Evolutionary conservation across 2,888 invertebrate species (phyloP).

Genomic region (Cataglyphis livida): DNA sequence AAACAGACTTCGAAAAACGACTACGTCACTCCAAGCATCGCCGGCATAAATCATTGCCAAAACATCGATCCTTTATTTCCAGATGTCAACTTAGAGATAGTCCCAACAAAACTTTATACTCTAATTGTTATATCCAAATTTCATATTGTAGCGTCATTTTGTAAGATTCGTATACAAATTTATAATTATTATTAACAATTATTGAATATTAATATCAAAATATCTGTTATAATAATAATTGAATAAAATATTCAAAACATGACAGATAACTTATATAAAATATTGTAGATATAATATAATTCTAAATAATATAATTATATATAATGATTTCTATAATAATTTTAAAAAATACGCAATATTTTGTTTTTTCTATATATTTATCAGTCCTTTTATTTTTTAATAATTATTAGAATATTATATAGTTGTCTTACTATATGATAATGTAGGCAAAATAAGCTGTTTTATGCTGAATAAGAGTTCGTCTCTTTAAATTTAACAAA

Average conservation of each 20-base stretch:
- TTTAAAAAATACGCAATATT: constrained; percentile 2
- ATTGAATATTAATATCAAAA: background rate
- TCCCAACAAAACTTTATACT: background rate
- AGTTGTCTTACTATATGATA: background rate
- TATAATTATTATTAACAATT: background rate
- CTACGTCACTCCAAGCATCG: constrained; percentile 44
- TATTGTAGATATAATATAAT: no score
- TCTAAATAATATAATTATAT: background rate
- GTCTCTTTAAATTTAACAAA: constrained; percentile 29
- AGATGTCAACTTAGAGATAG: constrained; percentile 2
- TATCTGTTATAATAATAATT: background rate
- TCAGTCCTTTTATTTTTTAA: background rate
- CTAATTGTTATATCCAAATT: background rate
- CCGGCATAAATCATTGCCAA: constrained; percentile 70
- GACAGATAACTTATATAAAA: background rate
- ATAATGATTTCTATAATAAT: background rate
- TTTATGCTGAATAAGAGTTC: background rate
- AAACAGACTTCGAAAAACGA: constrained; percentile 73
- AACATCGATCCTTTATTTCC: constrained; percentile 51
- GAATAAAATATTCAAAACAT: background rate
- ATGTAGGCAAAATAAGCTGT: background rate
- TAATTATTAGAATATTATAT: background rate
- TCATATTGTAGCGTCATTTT: background rate
- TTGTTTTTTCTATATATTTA: background rate
- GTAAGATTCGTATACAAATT: background rate